Evolutionary conservation across 2,797 vertebrate genomes (phyloP), one percentile per base, ranked within the genome.

Genomic region (Pipistrellus kuhlii): DNA sequence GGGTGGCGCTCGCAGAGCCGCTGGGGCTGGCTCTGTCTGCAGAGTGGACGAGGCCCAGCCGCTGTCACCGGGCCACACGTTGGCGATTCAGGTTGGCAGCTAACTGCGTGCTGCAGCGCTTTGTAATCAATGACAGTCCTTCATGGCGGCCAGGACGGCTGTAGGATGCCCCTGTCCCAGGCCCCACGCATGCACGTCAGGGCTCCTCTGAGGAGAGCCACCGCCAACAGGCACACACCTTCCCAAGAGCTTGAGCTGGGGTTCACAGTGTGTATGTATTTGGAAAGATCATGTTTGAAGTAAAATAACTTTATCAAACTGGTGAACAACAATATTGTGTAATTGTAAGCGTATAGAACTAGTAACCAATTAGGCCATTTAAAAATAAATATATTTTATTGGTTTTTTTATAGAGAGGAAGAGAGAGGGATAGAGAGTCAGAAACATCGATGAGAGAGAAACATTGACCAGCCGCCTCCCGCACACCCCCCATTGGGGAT

Each of bases 91-190:
- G 32, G 15, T 51, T 35, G 46, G 77, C 88, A 87, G 75, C 38
- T 2, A 64, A 10, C 55, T 23, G 21, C 55, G 17, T 1, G 0
- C 72, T 81, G 38, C 81, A 72, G 81, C 53, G 66, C 66, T 78
- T 1, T 68, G 8, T 23, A 27, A 64, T 72, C 69, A 62, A 38
- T n/a, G 17, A 44, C 89, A 73, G 35, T 82, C n/a, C 27, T n/a
- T 90, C 69, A 46, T 90, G 32, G 69, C 81, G 62, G 82, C 82
- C 32, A 30, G 44, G 66, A 69, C 30, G 57, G 23, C 21, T 44
- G 1, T 68, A 46, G 75, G 62, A 68, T 30, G 76, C 59, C 35
- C 55, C 35, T 38, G 1, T 62, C 51, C 66, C 53, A 8, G 55
- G 55, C 3, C 55, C 55, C 21, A 30, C 15, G 2, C 25, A 51